Base-by-base conservation (phyloP, 2,113 vertebrate genomes). In the Brachyistius frenatus region DNA sequence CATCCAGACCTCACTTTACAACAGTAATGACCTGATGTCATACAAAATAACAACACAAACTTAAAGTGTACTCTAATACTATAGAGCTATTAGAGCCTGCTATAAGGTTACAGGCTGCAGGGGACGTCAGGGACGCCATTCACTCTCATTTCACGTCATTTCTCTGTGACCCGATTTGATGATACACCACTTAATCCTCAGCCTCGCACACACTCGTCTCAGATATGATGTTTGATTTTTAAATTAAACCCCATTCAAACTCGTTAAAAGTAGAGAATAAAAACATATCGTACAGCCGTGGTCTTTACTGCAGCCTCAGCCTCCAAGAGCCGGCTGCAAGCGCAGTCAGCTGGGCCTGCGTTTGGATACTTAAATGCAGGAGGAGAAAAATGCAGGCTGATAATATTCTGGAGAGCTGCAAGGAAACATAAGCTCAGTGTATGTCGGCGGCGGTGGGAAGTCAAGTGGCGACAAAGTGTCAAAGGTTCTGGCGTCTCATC, bases 91-190 rank as follows among this genome's bases (percentile, higher is more conserved):
- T 23, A 23, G 23, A 23, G 23, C 23, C 23, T 23, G 23, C 23
- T 32, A 35, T 64, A 3, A 9, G 7, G 23, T 56, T 58, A 33
- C 46, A 73, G 47, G 66, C 64, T 64, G 66, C 15, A 55, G 36
- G 58, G 50, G 58, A 23, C 15, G 5, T 61, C 16, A 60, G 8
- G 39, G 9, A 23, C 16, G 71, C 54, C 63, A 67, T 80, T 80
- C 64, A 72, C 62, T 49, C 63, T 63, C 54, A 75, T 81, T 79
- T 81, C 56, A 72, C 49, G 52, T 83, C 67, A 65, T 66, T 65
- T 88, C 80, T 84, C 72, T 66, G 33, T 93, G 78, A 84, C 86
- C 89, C 78, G 66, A 78, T 92, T 91, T 83, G 50, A 62, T 79
- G 47, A 83, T 36, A 78, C 46, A 77, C 56, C 76, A 37, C 46